Evolutionary conservation across 2,888 invertebrate genomes (phyloP).

Genomic region (Kryphioiulus occultus): DNA sequence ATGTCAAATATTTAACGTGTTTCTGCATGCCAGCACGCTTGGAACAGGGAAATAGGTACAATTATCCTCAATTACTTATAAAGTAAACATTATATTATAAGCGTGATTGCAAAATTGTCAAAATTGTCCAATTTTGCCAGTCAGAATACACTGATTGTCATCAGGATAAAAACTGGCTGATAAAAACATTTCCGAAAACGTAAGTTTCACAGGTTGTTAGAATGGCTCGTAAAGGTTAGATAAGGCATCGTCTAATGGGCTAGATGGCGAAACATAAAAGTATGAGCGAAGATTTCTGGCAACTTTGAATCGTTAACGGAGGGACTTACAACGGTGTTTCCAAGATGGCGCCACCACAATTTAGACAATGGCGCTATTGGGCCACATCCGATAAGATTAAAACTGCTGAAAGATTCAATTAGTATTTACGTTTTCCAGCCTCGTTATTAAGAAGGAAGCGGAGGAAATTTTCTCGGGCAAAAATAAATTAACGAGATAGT

Average conservation of each 20-base stretch:
- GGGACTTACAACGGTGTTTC: not conserved
- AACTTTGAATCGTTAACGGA: not conserved
- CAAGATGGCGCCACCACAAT: not conserved
- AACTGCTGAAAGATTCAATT: conserved; percentile 27
- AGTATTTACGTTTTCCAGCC: conserved; percentile 3
- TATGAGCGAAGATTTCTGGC: not conserved
- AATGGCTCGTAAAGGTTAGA: not conserved
- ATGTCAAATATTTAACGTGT: too few relatives aligned
- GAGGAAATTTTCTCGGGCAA: not conserved
- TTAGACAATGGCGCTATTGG: not conserved
- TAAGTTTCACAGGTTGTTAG: not conserved
- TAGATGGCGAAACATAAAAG: not conserved
- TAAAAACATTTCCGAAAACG: not conserved
- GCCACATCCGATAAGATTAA: not conserved
- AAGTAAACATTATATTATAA: too few relatives aligned
- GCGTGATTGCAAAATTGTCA: too few relatives aligned
- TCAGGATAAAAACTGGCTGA: too few relatives aligned
- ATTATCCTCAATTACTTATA: too few relatives aligned
- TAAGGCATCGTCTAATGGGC: not conserved
- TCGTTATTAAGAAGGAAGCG: not conserved
- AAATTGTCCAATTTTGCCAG: too few relatives aligned
- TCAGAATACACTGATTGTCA: too few relatives aligned
- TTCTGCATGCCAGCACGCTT: too few relatives aligned
- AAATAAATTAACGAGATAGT: conserved; percentile 14
- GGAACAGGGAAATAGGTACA: too few relatives aligned